These are phyloP conservation scores for Protobothrops flavoviridis DNA, from an alignment of 2,113 vertebrate species.

Conservation along the genomic window DNA sequence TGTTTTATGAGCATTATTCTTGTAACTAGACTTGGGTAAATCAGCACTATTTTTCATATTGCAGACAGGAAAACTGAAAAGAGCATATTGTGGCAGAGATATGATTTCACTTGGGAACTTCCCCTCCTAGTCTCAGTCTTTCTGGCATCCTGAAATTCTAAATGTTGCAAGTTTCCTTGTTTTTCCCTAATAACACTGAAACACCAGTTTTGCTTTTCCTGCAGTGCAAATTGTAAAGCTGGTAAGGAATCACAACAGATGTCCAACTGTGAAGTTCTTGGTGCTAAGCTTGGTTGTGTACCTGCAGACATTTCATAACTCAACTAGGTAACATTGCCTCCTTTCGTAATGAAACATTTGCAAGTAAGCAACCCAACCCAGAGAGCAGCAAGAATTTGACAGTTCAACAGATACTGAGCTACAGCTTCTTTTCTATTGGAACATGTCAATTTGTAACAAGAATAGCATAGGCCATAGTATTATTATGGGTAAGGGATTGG, in stretches of 20 bases:
- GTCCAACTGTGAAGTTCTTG: neutral
- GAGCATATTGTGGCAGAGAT: neutral
- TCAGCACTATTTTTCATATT: neutral
- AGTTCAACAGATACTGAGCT: neutral
- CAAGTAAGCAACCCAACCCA: neutral
- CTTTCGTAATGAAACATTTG: neutral
- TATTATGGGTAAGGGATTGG: too few species aligned
- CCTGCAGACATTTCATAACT: neutral
- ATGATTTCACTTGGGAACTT: neutral
- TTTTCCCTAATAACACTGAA: neutral
- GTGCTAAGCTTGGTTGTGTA: neutral
- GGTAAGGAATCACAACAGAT: neutral
- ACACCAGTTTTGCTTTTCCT: neutral
- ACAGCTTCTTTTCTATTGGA: neutral
- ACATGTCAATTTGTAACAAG: neutral
- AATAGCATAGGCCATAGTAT: too few species aligned
- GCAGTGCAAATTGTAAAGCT: neutral
- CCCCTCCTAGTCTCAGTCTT: neutral
- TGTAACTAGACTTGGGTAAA: neutral
- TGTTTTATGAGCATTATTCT: neutral
- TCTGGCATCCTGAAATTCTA: neutral
- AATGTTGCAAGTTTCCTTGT: neutral
- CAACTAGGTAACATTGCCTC: neutral
- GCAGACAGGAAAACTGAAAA: neutral
- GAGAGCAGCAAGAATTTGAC: neutral